Conservation (phyloP, 2,113 vertebrate species). For the Osmerus mordax region DNA sequence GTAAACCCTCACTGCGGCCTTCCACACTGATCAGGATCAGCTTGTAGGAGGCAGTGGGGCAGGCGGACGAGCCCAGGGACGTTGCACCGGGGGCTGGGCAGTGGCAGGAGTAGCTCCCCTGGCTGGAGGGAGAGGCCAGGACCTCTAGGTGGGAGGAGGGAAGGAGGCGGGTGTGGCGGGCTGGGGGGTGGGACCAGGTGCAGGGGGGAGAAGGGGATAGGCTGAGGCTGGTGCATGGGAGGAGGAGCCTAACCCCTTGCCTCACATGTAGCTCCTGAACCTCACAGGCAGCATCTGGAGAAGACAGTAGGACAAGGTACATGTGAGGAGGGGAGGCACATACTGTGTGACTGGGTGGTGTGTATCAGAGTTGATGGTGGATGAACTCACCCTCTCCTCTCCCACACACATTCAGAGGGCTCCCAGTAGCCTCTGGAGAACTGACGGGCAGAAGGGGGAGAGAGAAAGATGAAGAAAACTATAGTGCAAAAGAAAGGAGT, state of each 20-base stretch:
- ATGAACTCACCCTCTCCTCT: neutral
- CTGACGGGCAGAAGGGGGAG: neutral
- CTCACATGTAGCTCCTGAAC: neutral
- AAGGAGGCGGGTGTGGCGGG: neutral
- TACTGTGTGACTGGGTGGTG: neutral
- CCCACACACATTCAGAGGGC: neutral
- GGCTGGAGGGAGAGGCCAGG: neutral
- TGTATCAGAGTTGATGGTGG: neutral
- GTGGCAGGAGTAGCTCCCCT: neutral
- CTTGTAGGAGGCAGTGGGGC: slow-evolving; percentile 2
- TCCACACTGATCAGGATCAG: neutral
- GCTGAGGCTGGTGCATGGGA: neutral
- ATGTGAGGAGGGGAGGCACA: neutral
- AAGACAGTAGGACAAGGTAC: neutral
- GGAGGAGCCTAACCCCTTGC: neutral
- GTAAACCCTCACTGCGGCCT: no score
- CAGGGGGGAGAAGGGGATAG: neutral
- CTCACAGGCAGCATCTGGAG: neutral
- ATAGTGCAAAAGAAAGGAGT: neutral
- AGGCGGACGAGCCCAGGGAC: neutral
- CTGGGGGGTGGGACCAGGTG: neutral
- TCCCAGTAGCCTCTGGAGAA: neutral
- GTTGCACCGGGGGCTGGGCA: neutral
- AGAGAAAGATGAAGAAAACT: neutral
- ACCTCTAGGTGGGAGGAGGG: slow-evolving; percentile 3